Conservation (phyloP, 2,113 vertebrate genomes). For the Mormoops blainvillei region DNA sequence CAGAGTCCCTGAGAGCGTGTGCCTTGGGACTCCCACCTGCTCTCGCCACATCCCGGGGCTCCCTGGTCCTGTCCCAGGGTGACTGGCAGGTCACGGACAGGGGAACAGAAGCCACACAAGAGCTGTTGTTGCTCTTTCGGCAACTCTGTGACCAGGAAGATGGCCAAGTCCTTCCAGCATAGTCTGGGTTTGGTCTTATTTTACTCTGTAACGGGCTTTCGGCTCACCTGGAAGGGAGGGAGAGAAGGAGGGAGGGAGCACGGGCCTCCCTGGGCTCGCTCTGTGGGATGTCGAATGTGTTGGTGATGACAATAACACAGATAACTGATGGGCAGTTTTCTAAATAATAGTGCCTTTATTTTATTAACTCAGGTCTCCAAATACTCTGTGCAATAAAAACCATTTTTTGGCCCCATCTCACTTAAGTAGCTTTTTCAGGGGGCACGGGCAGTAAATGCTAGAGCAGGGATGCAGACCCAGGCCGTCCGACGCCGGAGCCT, state of each 20-base stretch:
- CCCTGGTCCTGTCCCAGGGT: background rate
- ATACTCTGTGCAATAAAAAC: background rate
- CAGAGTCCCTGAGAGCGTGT: accelerated
- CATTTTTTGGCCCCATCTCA: background rate
- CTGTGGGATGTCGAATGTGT: accelerated
- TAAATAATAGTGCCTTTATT: background rate
- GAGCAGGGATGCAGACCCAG: background rate
- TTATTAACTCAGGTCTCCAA: background rate
- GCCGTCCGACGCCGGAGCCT: background rate
- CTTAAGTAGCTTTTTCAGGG: background rate
- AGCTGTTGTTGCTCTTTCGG: background rate
- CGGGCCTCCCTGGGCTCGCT: accelerated
- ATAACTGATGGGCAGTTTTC: background rate
- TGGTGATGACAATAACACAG: accelerated
- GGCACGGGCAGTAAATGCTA: background rate
- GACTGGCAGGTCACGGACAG: background rate
- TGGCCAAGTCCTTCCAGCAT: background rate
- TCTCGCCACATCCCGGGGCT: background rate
- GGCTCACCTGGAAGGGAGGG: background rate
- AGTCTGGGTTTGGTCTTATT: background rate
- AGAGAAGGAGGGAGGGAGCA: no score
- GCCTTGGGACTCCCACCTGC: background rate
- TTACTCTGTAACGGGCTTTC: accelerated
- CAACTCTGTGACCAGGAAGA: background rate
- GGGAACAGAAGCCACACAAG: accelerated